phyloP scores from a whole-genome alignment of 2,113 vertebrate genomes.

The Gambusia holbrooki region DNA sequence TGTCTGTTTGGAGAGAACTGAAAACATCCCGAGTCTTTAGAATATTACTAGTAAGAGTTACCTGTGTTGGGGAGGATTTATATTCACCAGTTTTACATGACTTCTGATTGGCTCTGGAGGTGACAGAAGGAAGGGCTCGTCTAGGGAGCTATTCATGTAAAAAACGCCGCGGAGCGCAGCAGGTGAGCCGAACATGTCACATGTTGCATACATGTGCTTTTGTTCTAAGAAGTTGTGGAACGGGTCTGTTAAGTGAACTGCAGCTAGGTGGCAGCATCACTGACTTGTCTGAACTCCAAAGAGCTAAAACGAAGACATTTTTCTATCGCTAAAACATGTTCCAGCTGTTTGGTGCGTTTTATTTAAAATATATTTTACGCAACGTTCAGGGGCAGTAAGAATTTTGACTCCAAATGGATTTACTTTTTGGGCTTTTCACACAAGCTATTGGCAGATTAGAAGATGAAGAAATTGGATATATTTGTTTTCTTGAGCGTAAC shows the following conservation, averaged over 20 bases:
- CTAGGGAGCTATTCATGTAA: background rate
- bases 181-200: conserved; percentile 31
- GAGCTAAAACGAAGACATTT: background rate
- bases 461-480: conserved; percentile 6
- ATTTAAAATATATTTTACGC: background rate
- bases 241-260: conserved; percentile 8
- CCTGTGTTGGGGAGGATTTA: conserved; percentile 25
- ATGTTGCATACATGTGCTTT: conserved; percentile 30
- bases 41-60: conserved; percentile 24
- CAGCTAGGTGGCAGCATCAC: conserved; percentile 24
- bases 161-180: background rate
- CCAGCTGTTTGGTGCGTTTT: conserved; percentile 5
- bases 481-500: conserved; percentile 38
- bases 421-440: conserved; percentile 9
- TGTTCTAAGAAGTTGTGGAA: conserved; percentile 35
- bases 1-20: conserved; percentile 34
- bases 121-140: background rate
- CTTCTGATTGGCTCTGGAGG: no score
- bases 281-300: background rate
- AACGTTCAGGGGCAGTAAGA: conserved; percentile 13
- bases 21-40: conserved; percentile 22
- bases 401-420: conserved; percentile 9
- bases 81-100: no score
- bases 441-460: conserved; percentile 10
- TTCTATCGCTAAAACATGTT: background rate